Percentiles rank a stretch among this genome's conserved stretches.
phyloP scores from a whole-genome alignment of 2,888 invertebrate genomes.

The Sarcophaga variegata region DNA sequence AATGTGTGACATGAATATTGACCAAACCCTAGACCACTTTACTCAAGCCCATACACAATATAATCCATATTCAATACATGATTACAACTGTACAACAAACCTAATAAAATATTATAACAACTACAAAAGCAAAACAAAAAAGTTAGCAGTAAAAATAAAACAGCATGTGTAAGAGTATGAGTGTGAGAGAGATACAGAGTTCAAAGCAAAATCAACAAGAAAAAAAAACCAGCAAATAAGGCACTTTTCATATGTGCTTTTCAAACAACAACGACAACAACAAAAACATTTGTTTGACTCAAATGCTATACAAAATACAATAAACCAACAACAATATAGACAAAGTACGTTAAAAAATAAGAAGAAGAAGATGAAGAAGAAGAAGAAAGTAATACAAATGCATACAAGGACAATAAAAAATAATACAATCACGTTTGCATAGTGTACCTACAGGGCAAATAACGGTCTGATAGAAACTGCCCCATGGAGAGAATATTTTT shows the following conservation, averaged over 20 bases:
- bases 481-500: constrained; percentile 57
- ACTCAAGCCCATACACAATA: constrained; percentile 11
- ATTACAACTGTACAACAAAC: neutral
- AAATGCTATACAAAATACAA: neutral
- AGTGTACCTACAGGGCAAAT: constrained; percentile 58
- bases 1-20: neutral
- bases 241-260: constrained; percentile 10
- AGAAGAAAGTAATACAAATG: neutral
- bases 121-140: constrained; percentile 3
- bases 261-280: constrained; percentile 17
- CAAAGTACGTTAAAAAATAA: neutral
- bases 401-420: constrained; percentile 41
- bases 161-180: no score
- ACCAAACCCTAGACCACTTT: neutral
- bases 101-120: constrained; percentile 38
- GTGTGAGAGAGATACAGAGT: no score
- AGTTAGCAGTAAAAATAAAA: constrained; percentile 12
- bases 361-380: neutral
- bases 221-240: neutral
- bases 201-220: neutral
- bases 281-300: no score
- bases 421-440: constrained; percentile 67
- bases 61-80: constrained; percentile 22
- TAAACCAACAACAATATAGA: neutral
- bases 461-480: constrained; percentile 57